These are phyloP conservation scores for Xenops minutus DNA, from an alignment of 2,797 vertebrate genomes.

Conservation along the genomic window DNA sequence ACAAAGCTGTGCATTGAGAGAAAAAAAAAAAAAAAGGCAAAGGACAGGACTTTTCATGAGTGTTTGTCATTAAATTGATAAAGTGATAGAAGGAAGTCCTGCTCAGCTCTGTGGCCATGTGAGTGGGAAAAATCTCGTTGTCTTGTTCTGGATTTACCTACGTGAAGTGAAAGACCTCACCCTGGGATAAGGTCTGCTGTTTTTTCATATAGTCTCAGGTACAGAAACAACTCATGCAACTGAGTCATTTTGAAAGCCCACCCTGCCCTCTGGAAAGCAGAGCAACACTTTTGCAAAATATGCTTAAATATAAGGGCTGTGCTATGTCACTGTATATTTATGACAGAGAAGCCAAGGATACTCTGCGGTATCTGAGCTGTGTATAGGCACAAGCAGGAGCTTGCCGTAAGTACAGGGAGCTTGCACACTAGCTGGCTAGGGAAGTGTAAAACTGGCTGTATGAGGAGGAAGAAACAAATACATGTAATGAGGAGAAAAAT, in stretches of 20 bases:
- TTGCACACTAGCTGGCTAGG: not conserved
- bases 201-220: not conserved
- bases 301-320: not conserved
- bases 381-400: not conserved
- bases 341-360: not conserved
- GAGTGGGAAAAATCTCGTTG: not conserved
- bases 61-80: not conserved
- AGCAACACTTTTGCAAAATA: not conserved
- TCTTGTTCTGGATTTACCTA: not conserved
- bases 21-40: not conserved
- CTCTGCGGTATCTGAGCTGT: not conserved
- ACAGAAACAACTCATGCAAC: not conserved
- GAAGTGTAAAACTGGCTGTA: not conserved
- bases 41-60: not conserved
- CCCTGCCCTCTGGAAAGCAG: not conserved
- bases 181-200: not conserved
- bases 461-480: not conserved
- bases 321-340: not conserved
- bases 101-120: accelerated
- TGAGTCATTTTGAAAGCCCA: not conserved
- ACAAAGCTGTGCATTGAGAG: not conserved
- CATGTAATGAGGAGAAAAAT: not conserved
- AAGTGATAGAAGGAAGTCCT: not conserved
- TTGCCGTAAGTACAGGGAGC: not conserved
- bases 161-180: not conserved